phyloP scores from a whole-genome alignment of 64 coral and sea anemone genomes.

The Stylophora pistillata region DNA sequence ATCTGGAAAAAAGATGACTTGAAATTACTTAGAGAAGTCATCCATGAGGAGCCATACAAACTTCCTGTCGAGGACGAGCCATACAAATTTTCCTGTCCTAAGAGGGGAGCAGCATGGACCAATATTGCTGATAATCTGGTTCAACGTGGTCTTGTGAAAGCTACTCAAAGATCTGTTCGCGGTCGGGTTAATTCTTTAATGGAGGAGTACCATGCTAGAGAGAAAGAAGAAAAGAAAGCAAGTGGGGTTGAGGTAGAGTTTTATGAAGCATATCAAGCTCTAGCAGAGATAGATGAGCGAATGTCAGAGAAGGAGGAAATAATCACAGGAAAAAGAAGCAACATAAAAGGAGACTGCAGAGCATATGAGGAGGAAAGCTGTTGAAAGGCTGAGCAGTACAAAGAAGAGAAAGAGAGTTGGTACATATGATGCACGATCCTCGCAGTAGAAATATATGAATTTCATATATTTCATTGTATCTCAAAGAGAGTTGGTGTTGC shows the following conservation, averaged over 20 bases:
- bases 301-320: conserved; percentile 34
- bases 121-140: background rate
- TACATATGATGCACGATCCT: too few relatives aligned
- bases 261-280: conserved; percentile 27
- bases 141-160: conserved; percentile 6
- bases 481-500: background rate
- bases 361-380: conserved; percentile 1
- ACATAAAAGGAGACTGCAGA: conserved; percentile 10
- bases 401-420: conserved; percentile 35
- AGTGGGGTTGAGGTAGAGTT: conserved; percentile 11
- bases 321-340: conserved; percentile 25
- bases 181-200: conserved; percentile 2
- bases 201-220: background rate
- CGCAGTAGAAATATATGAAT: too few relatives aligned
- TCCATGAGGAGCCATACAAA: conserved; percentile 9
- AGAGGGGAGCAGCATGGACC: background rate
- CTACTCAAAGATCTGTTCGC: conserved; percentile 10
- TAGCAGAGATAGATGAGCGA: conserved; percentile 17
- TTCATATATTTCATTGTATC: too few relatives aligned
- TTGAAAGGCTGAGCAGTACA: conserved; percentile 15
- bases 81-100: too few relatives aligned
- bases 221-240: conserved; percentile 13
- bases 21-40: background rate
- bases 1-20: background rate
- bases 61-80: background rate